Evolutionary conservation across 1,140 invertebrate species (phyloP).

Genomic region (Drosophila teissieri): DNA sequence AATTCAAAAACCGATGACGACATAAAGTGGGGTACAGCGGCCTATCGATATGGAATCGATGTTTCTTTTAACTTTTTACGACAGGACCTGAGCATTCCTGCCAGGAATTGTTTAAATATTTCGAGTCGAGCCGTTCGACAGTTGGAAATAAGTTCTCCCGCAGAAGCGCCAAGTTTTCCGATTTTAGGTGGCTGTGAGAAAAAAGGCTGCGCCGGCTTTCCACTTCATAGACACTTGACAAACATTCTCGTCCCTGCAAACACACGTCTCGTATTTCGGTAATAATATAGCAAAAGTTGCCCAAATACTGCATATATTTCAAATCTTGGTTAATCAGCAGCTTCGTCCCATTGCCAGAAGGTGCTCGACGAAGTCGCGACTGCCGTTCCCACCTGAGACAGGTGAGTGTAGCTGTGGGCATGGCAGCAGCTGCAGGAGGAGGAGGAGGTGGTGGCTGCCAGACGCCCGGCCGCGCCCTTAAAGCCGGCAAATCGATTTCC

Average conservation of each 20-base stretch:
- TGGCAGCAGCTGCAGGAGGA: not conserved
- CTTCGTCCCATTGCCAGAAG: conserved; percentile 6
- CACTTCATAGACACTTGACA: not conserved
- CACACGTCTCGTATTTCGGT: conserved; percentile 8
- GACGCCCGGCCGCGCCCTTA: conserved; percentile 49
- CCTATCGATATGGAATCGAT: not conserved
- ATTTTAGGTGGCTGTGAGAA: conserved; percentile 9
- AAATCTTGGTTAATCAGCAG: conserved; percentile 6
- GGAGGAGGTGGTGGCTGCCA: conserved; percentile 19
- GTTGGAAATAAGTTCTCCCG: not conserved
- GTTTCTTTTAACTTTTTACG: not conserved
- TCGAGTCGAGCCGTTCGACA: not conserved
- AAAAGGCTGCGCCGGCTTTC: not conserved
- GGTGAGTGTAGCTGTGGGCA: conserved; percentile 43
- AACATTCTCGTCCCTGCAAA: not conserved
- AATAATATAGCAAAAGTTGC: not conserved
- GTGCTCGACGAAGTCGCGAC: conserved; percentile 23
- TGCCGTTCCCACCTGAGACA: conserved; percentile 44
- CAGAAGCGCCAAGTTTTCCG: not conserved
- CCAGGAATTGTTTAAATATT: conserved; percentile 6
- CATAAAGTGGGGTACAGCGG: not conserved
- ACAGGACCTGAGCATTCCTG: conserved; percentile 1
- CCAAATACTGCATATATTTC: not conserved
- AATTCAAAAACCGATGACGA: not conserved
- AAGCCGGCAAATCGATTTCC: conserved; percentile 46